Conservation (phyloP, 2,888 invertebrate species). For the Pherbina coryleti region DNA sequence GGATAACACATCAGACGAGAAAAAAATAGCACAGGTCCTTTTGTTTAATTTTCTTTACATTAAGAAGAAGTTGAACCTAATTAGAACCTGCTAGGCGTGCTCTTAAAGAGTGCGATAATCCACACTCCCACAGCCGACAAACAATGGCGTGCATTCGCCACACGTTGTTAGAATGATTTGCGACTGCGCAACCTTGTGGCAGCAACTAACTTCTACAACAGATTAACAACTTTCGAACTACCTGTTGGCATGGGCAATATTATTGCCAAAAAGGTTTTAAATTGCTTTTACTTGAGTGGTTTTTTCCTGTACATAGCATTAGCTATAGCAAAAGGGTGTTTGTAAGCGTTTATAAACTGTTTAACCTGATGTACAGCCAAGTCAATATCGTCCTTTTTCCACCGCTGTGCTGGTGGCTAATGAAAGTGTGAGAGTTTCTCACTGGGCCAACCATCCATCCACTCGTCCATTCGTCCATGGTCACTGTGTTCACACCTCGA, state of each 20-base stretch:
- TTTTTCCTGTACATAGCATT: neutral
- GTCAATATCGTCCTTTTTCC: neutral
- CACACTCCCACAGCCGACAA: slow-evolving; percentile 29
- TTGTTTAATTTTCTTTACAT: neutral
- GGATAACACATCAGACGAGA: neutral
- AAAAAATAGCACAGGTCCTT: slow-evolving; percentile 28
- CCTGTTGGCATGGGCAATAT: neutral
- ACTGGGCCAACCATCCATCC: neutral
- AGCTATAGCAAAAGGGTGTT: neutral
- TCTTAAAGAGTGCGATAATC: slow-evolving; percentile 40
- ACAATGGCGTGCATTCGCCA: slow-evolving; percentile 41
- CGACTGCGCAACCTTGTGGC: slow-evolving; percentile 28
- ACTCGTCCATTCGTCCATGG: neutral
- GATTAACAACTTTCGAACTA: neutral
- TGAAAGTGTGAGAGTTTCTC: slow-evolving; percentile 14
- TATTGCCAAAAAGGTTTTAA: slow-evolving; percentile 24
- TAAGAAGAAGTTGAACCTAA: neutral
- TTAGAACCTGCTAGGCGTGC: slow-evolving; percentile 29
- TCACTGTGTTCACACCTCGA: slow-evolving; percentile 41
- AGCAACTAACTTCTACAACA: neutral
- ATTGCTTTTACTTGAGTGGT: slow-evolving; percentile 24
- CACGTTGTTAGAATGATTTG: slow-evolving; percentile 40
- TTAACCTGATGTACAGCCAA: neutral
- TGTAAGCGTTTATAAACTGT: slow-evolving; percentile 33
- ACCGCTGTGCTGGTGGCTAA: slow-evolving; percentile 23